phyloP scores from a whole-genome alignment of 2,888 invertebrate genomes.

The Dryococelus australis region DNA sequence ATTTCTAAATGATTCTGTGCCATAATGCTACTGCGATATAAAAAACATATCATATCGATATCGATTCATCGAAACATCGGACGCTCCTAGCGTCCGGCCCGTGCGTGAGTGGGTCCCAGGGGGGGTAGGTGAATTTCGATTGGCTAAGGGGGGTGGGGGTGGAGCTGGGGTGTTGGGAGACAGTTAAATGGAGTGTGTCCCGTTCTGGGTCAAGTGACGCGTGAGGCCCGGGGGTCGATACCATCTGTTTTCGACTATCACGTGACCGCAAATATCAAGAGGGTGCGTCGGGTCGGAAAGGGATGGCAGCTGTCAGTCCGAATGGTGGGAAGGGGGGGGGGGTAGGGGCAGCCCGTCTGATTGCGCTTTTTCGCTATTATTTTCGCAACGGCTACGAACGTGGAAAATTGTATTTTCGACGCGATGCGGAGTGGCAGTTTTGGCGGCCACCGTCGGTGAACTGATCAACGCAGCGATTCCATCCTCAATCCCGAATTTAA shows the following conservation, averaged over 20 bases:
- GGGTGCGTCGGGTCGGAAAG: too few species aligned
- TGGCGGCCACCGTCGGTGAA: background rate
- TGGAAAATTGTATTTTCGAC: background rate
- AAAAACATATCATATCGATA: too few species aligned
- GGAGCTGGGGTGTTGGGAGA: background rate
- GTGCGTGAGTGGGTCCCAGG: background rate
- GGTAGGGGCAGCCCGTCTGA: background rate
- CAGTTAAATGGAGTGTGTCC: background rate
- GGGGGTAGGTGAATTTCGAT: too few species aligned
- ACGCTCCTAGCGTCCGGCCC: too few species aligned
- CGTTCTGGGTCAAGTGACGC: background rate
- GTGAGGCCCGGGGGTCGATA: background rate
- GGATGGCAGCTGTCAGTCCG: too few species aligned
- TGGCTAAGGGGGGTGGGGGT: background rate
- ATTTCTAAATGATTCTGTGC: too few species aligned
- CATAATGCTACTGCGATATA: too few species aligned
- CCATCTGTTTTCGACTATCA: background rate
- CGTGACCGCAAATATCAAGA: slow-evolving; percentile 3
- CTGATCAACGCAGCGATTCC: too few species aligned
- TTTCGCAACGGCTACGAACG: background rate
- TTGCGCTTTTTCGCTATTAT: slow-evolving; percentile 1
- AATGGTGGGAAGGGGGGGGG: background rate
- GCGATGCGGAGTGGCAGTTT: background rate
- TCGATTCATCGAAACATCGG: too few species aligned
- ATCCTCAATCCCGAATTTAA: too few species aligned